Evolutionary conservation across 2,797 vertebrate species (phyloP).

Genomic region (Amblyraja radiata): DNA sequence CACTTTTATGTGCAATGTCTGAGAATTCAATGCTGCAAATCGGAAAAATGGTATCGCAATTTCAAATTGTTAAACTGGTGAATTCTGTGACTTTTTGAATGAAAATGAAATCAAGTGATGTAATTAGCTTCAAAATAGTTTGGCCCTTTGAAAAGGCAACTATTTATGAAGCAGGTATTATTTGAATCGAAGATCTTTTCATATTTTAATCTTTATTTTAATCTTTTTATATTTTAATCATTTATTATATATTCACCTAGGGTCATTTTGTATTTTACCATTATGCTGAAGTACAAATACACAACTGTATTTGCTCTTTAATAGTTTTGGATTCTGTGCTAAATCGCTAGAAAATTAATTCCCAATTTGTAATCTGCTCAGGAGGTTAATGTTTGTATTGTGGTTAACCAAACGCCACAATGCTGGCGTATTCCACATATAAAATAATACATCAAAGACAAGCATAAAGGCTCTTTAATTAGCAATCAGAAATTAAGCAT

Average conservation of each 20-base stretch:
- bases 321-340: background rate
- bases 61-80: background rate
- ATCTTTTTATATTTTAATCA: no score
- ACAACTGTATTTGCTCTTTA: background rate
- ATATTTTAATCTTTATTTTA: no score
- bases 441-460: slow-evolving; percentile 1
- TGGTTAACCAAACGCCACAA: slow-evolving; percentile 5
- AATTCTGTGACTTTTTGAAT: background rate
- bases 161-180: background rate
- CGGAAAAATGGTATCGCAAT: background rate
- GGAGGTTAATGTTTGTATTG: background rate
- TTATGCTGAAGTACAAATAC: background rate
- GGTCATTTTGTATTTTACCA: background rate
- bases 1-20: background rate
- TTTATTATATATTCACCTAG: background rate
- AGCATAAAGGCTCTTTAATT: slow-evolving; percentile 15
- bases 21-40: background rate
- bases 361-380: background rate
- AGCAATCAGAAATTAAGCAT: slow-evolving; percentile 18
- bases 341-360: background rate
- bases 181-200: background rate
- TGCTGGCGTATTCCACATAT: background rate
- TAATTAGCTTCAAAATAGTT: background rate
- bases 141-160: background rate
- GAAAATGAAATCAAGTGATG: background rate